phyloP scores from a whole-genome alignment of 2,888 invertebrate genomes.

The Thera obeliscata region DNA sequence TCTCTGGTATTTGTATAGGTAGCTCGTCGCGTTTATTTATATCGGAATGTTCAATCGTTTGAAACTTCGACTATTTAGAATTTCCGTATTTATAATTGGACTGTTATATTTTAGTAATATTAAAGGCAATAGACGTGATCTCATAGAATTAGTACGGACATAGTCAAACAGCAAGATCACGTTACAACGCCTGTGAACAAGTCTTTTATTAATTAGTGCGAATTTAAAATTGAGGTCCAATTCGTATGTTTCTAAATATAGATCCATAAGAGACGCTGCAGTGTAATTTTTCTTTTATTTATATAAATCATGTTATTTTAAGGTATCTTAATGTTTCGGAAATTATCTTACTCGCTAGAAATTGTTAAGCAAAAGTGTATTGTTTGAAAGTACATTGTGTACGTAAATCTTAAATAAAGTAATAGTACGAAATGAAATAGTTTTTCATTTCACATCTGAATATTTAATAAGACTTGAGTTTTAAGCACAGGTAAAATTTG shows the following conservation, averaged over 20 bases:
- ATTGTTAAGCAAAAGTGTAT: conserved; percentile 80
- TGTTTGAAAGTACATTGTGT: conserved; percentile 59
- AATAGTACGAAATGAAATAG: conserved; percentile 59
- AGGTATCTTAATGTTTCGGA: conserved; percentile 76
- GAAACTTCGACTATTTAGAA: conserved; percentile 26
- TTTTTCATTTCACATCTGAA: conserved; percentile 52
- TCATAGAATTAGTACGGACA: conserved; percentile 36
- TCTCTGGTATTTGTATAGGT: conserved; percentile 18
- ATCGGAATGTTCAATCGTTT: conserved; percentile 32
- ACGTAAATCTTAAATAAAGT: conserved; percentile 74
- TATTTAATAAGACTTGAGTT: conserved; percentile 41
- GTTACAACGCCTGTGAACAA: conserved; percentile 53
- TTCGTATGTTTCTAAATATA: conserved; percentile 77
- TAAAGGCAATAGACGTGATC: conserved; percentile 47
- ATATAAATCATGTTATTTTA: conserved; percentile 79
- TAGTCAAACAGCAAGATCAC: conserved; percentile 48
- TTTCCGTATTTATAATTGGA: conserved; percentile 43
- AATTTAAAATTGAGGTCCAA: conserved; percentile 82
- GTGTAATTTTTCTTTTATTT: conserved; percentile 64
- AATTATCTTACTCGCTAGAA: conserved; percentile 80
- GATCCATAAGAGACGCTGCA: conserved; percentile 68
- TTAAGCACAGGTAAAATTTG: conserved; percentile 62
- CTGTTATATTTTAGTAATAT: conserved; percentile 53
- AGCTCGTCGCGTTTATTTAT: conserved; percentile 22
- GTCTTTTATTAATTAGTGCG: conserved; percentile 70